Base-by-base conservation (phyloP, 2,797 vertebrate genomes). In the Microcaecilia unicolor region DNA sequence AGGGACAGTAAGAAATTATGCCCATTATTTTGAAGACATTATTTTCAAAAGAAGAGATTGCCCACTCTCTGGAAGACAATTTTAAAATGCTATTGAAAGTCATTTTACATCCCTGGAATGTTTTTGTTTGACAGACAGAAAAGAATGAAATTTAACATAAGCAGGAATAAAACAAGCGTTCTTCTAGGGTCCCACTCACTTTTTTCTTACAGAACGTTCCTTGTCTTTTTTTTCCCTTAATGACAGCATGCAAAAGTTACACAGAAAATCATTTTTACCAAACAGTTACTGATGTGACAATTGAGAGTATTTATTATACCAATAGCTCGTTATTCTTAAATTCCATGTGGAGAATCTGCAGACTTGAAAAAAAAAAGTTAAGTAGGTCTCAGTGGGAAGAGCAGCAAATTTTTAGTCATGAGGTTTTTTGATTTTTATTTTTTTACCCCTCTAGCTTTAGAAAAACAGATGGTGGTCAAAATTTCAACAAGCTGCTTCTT, bases 261-360 rank as follows among this genome's bases (percentile, higher is more conserved):
- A 25, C 40, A 48, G 22, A 51, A 34, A 26, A 44, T 10, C 15
- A 15, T 15, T 9, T 37, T 6, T 15, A 31, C 5, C 27, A 10
- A 38, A 28, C 18, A 41, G 28, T 33, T 50, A 47, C 23, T 52
- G 8, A 35, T 27, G 43, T 59, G 25, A 13, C 25, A 24, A 39
- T 28, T 18, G 3, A 27, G 23, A 9, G 52, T n/a, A 18, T 34
- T 50, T 46, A 42, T 31, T 46, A 43, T 31, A 51, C 44, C 58
- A 14, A 15, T 7, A 36, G 16, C 10, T 47, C 9, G 33, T 40
- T 53, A 45, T 41, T 50, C n/a, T 49, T 60, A 15, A 22, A 51
- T 29, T 44, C 51, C 15, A 21, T 28, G 18, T 36, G 17, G 30
- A 23, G 7, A 44, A 10, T 5, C 10, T 27, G 3, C 5, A 36